Evolutionary conservation across 2,888 invertebrate genomes (phyloP), one percentile per base, ranked within the genome.

Genomic region (Crematogaster levior): DNA sequence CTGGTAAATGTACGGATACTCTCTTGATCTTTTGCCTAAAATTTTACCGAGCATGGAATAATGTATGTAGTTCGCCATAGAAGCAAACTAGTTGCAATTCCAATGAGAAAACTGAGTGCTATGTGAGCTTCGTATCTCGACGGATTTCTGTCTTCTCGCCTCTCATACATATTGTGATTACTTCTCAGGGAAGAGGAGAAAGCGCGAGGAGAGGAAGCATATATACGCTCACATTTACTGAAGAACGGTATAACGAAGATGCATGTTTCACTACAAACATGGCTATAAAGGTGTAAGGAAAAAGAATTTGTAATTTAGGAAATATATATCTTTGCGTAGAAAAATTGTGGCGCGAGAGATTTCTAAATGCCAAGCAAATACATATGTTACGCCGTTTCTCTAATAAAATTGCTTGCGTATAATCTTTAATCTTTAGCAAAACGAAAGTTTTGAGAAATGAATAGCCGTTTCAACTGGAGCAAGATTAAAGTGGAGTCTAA

Each of bases 161-260:
- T 91, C 92, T 93, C 93, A 93, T 93, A 93, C 93, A 93, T 93
- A 93, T 93, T 93, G 91, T 93, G 93, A 93, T 93, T 93, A 93
- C 93, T 92, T 92, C 89, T 89, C 87, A 77, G 68, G 61, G 77
- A 72, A 74, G 83, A 74, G 48, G 79, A 79, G 83, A 82, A 61
- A 75, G 43, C 58, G 40, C 66, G 65, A 51, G 63, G 77, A 51
- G 73, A 53, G 80, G 86, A 82, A 81, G 70, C 56, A 70, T 70
- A 70, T 70, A 40, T 56, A 77, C 65, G 60, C 83, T 27, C 43
- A 58, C 81, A 84, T 60, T 65, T 70, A 48, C 63, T 37, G 40
- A 40, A 60, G 40, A 34, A 82, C 75, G 34, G 43, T 18, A 24
- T 60, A 66, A 58, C 60, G 82, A 79, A 82, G 77, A 77, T 61